These are phyloP conservation scores for Pseudorasbora parva DNA, from an alignment of 2,113 vertebrate genomes.

Conservation along the genomic window DNA sequence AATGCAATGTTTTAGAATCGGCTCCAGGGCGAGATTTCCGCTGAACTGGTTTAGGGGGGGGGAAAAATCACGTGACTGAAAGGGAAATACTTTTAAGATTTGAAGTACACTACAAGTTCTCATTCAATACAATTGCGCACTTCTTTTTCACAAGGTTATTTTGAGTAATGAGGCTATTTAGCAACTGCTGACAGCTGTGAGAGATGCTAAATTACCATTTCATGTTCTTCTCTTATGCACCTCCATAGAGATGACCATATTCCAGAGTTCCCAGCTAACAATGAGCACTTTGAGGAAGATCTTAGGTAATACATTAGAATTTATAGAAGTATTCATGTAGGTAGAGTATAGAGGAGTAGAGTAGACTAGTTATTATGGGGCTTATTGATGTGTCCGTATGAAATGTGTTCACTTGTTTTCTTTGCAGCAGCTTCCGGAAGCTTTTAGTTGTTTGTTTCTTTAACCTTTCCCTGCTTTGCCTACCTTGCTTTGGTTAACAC, in stretches of 20 bases:
- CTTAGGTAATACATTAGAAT: slow-evolving; percentile 67
- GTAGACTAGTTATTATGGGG: not conserved
- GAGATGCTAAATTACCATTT: not conserved
- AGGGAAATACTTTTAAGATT: not conserved
- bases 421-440: not conserved
- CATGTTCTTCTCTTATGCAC: slow-evolving; percentile 36
- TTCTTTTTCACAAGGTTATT: not conserved
- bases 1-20: too few species aligned
- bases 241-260: slow-evolving; percentile 69
- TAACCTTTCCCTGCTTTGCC: not conserved
- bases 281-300: slow-evolving; percentile 67
- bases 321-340: not conserved
- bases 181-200: not conserved
- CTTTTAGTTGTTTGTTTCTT: not conserved
- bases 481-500: not conserved
- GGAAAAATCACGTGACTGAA: too few species aligned
- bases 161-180: not conserved
- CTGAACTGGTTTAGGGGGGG: too few species aligned
- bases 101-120: not conserved
- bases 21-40: too few species aligned
- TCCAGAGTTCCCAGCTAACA: slow-evolving; percentile 69
- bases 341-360: not conserved
- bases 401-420: not conserved
- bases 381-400: not conserved
- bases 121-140: not conserved